These are phyloP conservation scores for Papilio gigon DNA, from an alignment of 2,888 invertebrate genomes.

Conservation along the genomic window DNA sequence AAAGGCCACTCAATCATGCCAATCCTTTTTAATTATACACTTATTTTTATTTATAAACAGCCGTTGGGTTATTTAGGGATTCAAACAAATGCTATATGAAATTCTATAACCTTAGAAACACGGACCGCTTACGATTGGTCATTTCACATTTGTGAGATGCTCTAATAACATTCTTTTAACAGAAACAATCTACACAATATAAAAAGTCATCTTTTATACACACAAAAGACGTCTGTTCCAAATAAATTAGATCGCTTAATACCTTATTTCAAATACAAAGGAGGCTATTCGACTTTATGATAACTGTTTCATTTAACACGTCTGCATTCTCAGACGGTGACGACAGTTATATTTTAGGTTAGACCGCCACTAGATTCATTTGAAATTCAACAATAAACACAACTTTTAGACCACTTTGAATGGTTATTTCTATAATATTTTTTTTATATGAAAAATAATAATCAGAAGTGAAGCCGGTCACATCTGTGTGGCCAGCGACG, in stretches of 20 bases:
- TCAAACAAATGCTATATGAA: constrained; percentile 32
- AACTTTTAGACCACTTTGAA: neutral
- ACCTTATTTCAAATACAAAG: constrained; percentile 1
- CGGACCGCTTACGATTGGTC: constrained; percentile 57
- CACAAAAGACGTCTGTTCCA: neutral
- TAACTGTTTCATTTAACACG: neutral
- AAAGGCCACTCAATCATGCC: neutral
- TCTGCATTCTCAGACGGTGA: neutral
- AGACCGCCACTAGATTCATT: neutral
- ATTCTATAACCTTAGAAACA: constrained; percentile 42
- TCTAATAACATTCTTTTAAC: constrained; percentile 2
- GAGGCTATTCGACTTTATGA: neutral
- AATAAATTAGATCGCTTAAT: neutral
- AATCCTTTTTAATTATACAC: neutral
- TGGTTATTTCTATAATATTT: neutral
- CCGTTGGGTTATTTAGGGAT: constrained; percentile 77
- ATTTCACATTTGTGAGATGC: constrained; percentile 50
- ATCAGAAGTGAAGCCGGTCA: no score
- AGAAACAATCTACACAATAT: neutral
- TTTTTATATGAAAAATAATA: neutral
- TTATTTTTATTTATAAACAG: constrained; percentile 68
- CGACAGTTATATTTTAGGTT: neutral
- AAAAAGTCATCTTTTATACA: neutral
- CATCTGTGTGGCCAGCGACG: no score
- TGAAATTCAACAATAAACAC: neutral